Evolutionary conservation across 1,140 invertebrate genomes (phyloP).

Genomic region (Fopius arisanus): DNA sequence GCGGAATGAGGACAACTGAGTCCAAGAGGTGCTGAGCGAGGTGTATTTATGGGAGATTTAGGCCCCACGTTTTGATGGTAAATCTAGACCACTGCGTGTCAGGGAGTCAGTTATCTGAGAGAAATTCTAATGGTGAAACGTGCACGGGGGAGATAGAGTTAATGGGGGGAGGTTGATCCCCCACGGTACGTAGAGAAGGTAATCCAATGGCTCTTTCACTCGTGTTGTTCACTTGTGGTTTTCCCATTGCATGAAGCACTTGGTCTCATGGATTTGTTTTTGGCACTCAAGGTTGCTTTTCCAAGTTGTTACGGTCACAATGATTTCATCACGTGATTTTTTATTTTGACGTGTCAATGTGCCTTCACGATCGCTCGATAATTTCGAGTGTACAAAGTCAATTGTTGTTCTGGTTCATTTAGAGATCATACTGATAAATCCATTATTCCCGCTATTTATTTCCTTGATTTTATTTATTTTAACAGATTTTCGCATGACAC

Average conservation of each 20-base stretch:
- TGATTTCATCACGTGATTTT: background rate
- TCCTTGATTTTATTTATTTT: too few relatives aligned
- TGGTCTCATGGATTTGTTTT: background rate
- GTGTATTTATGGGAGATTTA: background rate
- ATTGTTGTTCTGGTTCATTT: too few relatives aligned
- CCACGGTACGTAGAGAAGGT: background rate
- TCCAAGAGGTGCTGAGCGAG: background rate
- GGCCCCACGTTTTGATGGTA: background rate
- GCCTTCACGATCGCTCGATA: background rate
- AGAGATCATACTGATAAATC: background rate
- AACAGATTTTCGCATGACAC: too few relatives aligned
- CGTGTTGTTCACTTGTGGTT: background rate
- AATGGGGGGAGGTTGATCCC: background rate
- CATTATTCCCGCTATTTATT: too few relatives aligned
- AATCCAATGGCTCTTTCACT: background rate
- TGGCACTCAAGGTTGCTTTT: background rate
- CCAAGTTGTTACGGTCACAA: background rate
- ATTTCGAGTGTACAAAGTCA: too few relatives aligned
- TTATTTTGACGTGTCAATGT: background rate
- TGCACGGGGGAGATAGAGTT: background rate
- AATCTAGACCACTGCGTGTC: background rate
- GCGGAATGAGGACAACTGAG: background rate
- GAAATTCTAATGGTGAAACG: constrained; percentile 4
- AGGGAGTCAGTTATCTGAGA: background rate
- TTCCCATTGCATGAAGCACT: background rate